Base-by-base conservation (phyloP, 2,888 invertebrate species). In the Molorchus minor region DNA sequence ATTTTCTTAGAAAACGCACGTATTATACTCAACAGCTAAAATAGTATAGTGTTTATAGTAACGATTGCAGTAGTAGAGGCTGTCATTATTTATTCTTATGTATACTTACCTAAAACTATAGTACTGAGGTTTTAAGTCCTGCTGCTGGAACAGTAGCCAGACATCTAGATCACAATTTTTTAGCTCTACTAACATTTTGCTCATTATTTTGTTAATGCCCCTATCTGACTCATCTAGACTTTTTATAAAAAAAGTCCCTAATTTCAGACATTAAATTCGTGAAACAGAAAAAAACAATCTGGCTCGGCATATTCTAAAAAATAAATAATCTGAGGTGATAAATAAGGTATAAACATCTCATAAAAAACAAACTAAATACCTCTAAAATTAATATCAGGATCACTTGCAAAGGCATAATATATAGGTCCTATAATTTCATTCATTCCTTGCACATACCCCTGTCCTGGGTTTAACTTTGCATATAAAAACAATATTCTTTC, bases 351-450 rank as follows among this genome's bases (percentile, higher is more conserved):
- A 19, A 4, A 8, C 3, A 44, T 25, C 19, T 44, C 44, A 2
- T 3, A 16, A 16, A 19, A 19, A 19, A 44, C 15, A 15, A 19
- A 25, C 5, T 15, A 19, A 7, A 43, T 78, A 94, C 95, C 88
- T 84, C 93, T 85, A 84, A 88, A 93, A 47, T 88, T 85, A 20
- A 84, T 79, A 78, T 94, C 88, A 0, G 92, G 87, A 82, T 98
- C 96, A 16, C 90, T 92, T 4, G 98, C 98, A 81, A 99, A 95
- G 0, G 95, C 92, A 81, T 97, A 96, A 82, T 99, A 99, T 74
- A 99, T 95, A 4, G 98, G 98, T 0, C 98, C 99, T 40, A 99
- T 90, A 71, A 99, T 96, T 82, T 99, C 99, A 82, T 99, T 99
- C 98, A 99, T 99, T 52, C 99, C 99, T 83, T 98, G 94, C 0